Conservation (phyloP, 2,797 vertebrate species). For the Harpagifer antarcticus region DNA sequence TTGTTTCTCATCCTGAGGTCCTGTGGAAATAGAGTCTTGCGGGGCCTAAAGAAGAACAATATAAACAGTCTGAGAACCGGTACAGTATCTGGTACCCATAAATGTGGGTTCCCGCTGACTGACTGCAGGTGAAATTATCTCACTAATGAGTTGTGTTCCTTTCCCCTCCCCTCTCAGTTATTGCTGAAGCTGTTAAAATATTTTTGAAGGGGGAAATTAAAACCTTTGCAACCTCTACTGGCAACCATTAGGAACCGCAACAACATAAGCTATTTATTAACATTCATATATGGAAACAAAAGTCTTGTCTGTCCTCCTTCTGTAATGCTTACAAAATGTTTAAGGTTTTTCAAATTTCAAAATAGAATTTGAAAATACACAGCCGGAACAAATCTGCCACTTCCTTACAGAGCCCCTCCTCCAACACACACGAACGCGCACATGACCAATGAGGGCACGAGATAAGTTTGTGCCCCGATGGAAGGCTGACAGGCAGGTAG, state of each 20-base stretch:
- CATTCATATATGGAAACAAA: too few species aligned
- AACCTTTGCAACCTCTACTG: not conserved
- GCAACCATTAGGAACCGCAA: not conserved
- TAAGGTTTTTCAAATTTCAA: constrained; percentile 6
- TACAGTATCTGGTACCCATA: not conserved
- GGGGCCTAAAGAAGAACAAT: not conserved
- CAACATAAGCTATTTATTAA: not conserved
- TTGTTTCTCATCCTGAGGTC: not conserved
- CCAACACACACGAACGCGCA: too few species aligned
- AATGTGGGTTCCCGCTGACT: not conserved
- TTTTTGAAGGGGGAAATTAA: not conserved
- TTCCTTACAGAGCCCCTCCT: too few species aligned
- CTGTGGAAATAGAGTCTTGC: not conserved
- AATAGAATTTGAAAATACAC: too few species aligned
- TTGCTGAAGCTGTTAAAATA: constrained; percentile 23
- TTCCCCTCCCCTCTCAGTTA: not conserved
- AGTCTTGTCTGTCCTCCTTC: not conserved
- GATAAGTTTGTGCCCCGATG: too few species aligned
- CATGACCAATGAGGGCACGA: too few species aligned
- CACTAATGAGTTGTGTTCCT: constrained; percentile 7
- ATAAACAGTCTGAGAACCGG: not conserved
- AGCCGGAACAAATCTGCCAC: too few species aligned
- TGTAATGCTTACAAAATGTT: not conserved
- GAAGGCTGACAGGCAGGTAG: too few species aligned
- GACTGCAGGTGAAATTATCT: not conserved